Base-by-base conservation (phyloP, 2,113 vertebrate species). In the Malurus melanocephalus region DNA sequence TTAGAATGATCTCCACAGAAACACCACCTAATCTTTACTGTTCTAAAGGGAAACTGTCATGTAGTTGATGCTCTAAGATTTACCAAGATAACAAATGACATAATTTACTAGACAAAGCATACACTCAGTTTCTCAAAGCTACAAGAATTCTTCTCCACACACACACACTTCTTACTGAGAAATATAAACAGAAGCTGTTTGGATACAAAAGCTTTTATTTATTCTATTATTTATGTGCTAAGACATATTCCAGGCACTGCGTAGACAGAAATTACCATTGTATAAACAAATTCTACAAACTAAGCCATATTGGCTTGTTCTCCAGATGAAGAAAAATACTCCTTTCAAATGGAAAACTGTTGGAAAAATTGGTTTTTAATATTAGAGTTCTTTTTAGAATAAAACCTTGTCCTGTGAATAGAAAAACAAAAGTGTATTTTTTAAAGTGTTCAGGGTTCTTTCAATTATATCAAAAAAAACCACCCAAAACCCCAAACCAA, bases 141-240 rank as follows among this genome's bases (percentile, higher is more conserved):
- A 48, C 27, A 82, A 86, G 86, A 87, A 89, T 48, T 62, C 56
- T 53, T 81, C 51, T 77, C 49, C 57, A 48, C 11, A 33, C 30
- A 33, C 30, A 80, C 40, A 85, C 38, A 46, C 28, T 56, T 82
- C 87, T 85, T 56, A 72, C 56, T 75, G 45, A 80, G 52, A 83
- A 93, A 80, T 35, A 73, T 73, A 94, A 94, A 91, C 79, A 94
- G 79, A 82, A 89, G 52, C 68, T 88, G 33, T 83, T 78, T 80
- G 35, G 82, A 88, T 75, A 80, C 9, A 80, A 91, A 62, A 85
- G 33, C 76, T 57, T 74, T 60, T 75, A 85, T 92, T 93, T 96
- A 80, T 93, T 91, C 57, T 80, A 84, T 92, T 91, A 85, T 89
- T 93, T 77, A 91, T 88, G 69, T n/a, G 18, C 73, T 86, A 89